Evolutionary conservation across 1,140 invertebrate genomes (phyloP).

Genomic region (Alviniconcha marisindica): DNA sequence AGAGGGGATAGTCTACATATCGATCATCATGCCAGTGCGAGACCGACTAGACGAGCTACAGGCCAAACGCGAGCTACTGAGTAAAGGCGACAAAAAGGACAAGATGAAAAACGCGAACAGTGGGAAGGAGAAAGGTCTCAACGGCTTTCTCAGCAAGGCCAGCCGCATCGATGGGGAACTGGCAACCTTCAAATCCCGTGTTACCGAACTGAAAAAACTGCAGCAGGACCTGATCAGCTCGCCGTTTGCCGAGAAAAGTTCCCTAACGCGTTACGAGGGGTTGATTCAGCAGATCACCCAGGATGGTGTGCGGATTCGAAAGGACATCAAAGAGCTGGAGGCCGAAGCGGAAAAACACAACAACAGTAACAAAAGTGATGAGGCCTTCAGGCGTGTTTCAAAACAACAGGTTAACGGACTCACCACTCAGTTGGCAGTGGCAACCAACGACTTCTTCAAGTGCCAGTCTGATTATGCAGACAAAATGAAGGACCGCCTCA

Average conservation of each 20-base stretch:
- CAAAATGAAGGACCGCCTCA: slow-evolving; percentile 56
- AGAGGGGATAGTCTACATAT: not conserved
- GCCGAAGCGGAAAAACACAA: slow-evolving; percentile 46
- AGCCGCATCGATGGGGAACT: slow-evolving; percentile 53
- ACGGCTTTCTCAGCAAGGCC: slow-evolving; percentile 51
- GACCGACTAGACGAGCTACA: slow-evolving; percentile 59
- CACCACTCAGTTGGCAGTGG: slow-evolving; percentile 50
- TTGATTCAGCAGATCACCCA: slow-evolving; percentile 38
- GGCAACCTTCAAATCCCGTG: slow-evolving; percentile 46
- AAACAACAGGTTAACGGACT: slow-evolving; percentile 58
- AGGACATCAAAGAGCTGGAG: slow-evolving; percentile 54
- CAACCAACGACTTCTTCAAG: slow-evolving; percentile 58
- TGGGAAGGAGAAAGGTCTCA: slow-evolving; percentile 46
- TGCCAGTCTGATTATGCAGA: slow-evolving; percentile 63
- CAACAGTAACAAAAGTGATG: slow-evolving; percentile 40
- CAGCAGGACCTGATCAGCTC: slow-evolving; percentile 57
- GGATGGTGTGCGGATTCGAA: slow-evolving; percentile 40
- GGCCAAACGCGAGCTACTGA: slow-evolving; percentile 47
- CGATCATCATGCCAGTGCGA: slow-evolving; percentile 50
- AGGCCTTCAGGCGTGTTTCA: slow-evolving; percentile 51
- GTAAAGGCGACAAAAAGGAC: slow-evolving; percentile 50
- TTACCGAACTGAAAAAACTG: slow-evolving; percentile 52
- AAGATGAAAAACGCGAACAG: slow-evolving; percentile 49
- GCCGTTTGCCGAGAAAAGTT: slow-evolving; percentile 48
- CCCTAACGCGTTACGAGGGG: slow-evolving; percentile 42